These are phyloP conservation scores for Microcebus lehilahytsara DNA, from an alignment of 2,113 vertebrate genomes.

Conservation along the genomic window DNA sequence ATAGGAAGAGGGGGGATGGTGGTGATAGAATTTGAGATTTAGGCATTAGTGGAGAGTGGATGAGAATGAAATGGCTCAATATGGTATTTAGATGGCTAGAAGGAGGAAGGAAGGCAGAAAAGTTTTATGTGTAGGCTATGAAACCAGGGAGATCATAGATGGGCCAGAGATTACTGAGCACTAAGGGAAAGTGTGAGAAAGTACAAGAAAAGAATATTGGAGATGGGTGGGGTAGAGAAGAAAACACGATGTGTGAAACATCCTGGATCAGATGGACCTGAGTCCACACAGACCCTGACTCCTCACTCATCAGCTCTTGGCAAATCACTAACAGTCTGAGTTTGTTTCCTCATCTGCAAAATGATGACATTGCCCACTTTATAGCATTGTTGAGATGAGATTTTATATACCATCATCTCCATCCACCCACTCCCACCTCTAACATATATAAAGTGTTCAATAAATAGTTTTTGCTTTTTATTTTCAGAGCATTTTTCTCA, in stretches of 20 bases:
- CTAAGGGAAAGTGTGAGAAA: neutral
- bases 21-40: neutral
- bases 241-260: neutral
- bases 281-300: neutral
- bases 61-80: neutral
- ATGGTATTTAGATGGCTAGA: neutral
- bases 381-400: neutral
- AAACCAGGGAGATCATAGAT: neutral
- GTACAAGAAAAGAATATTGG: neutral
- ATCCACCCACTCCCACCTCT: neutral
- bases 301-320: neutral
- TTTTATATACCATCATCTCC: neutral
- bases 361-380: neutral
- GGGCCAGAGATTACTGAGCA: neutral
- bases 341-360: neutral
- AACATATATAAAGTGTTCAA: neutral
- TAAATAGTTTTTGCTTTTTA: neutral
- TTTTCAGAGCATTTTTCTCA: conserved; percentile 10
- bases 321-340: neutral
- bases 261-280: neutral
- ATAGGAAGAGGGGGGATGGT: neutral
- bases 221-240: neutral
- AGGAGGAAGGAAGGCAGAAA: neutral
- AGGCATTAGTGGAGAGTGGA: neutral
- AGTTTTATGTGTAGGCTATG: neutral